phyloP scores from a whole-genome alignment of 2,888 invertebrate species.

The Heliconius cydno region DNA sequence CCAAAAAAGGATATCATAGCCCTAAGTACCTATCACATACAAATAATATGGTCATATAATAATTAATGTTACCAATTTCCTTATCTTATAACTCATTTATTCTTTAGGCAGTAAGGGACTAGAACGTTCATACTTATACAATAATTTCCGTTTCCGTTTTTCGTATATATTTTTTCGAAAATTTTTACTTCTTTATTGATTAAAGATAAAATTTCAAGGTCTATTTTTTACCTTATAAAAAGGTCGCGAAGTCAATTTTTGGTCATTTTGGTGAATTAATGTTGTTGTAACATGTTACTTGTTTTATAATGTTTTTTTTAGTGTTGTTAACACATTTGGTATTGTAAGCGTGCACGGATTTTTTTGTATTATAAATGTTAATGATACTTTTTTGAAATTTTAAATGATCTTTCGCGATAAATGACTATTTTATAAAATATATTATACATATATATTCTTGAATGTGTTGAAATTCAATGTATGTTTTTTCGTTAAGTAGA shows the following conservation, averaged over 20 bases:
- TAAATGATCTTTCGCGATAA: background rate
- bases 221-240: background rate
- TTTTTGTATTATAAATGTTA: background rate
- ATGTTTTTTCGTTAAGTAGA: too few relatives aligned
- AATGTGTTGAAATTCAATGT: too few relatives aligned
- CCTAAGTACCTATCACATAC: background rate
- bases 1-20: background rate
- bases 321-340: background rate
- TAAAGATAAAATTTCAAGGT: conserved; percentile 13
- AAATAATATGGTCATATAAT: too few relatives aligned
- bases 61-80: background rate
- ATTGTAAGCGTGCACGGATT: background rate
- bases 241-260: conserved; percentile 1
- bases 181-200: background rate
- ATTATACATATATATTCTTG: background rate
- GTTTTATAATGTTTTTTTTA: background rate
- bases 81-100: background rate
- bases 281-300: background rate
- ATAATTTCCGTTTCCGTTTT: conserved; percentile 19
- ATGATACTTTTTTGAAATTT: background rate
- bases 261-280: conserved; percentile 1
- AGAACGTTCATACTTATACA: background rate
- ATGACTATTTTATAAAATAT: too few relatives aligned
- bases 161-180: background rate
- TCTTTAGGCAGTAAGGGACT: background rate